Base-by-base conservation (phyloP, 92 coral and sea anemone genomes). In the Porites evermanni region DNA sequence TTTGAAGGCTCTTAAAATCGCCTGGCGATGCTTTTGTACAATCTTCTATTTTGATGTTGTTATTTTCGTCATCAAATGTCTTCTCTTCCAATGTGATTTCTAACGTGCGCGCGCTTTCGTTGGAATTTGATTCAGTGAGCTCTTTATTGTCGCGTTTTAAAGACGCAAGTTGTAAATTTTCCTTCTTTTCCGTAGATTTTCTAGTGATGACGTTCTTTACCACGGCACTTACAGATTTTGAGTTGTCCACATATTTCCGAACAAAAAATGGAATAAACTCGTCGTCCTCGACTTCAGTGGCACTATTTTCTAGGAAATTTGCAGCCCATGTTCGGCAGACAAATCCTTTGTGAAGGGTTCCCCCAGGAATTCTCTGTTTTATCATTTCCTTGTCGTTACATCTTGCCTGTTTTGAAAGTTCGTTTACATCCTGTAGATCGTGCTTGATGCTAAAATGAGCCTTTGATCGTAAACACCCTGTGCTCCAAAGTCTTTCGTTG, bases 261-360 rank as follows among this genome's bases (percentile, higher is more conserved):
- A 92, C 91, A 29, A 78, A 75, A 1, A 94, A 58, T 16, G 94
- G 88, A 18, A 56, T 64, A 14, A 67, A 60, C 3, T 81, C 86
- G 1, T 82, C 88, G 17, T 88, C 82, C 8, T 73, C 63, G 13
- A 73, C 26, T 44, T 58, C 17, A 60, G 60, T 58, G 18, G 26
- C 32, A 24, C 82, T 88, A 50, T 74, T 80, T 20, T 94, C 80
- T 67, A 92, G 89, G 70, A 79, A 92, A 38, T 90, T 87, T n/a
- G 83, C 71, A 77, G 98, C 84, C 95, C 95, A 93, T n/a, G 76
- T 85, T 64, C 95, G 86, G 78, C 98, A 94, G 17, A 80, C 98
- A 77, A 94, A 92, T 64, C 98, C 98, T 29, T 90, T 94, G 61
- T 91, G 88, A 23, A 94, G 70, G 72, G 67, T 88, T 29, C 66